phyloP scores from a whole-genome alignment of 2,797 vertebrate species.

The Tachyglossus aculeatus region DNA sequence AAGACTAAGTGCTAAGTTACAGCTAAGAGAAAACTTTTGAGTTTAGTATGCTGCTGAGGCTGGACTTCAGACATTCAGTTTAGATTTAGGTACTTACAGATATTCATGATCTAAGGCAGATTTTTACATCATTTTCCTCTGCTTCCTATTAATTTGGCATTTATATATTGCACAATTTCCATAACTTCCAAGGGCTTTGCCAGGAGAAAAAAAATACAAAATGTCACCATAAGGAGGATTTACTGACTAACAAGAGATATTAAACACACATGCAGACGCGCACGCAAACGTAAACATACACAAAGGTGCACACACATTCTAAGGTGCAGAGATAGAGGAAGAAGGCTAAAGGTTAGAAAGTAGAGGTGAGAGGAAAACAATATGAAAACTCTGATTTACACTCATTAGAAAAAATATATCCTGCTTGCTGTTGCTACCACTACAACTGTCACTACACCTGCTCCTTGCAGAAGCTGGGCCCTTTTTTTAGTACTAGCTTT shows the following conservation, averaged over 20 bases:
- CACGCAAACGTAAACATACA: no score
- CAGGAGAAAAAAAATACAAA: no score
- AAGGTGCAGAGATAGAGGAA: no score
- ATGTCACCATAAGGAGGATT: no score
- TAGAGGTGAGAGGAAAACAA: no score
- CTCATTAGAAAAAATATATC: neutral
- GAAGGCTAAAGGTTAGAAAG: no score
- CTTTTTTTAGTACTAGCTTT: neutral
- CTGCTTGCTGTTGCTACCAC: neutral
- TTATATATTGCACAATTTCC: neutral
- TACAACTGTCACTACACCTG: neutral
- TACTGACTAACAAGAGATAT: no score
- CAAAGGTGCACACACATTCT: no score
- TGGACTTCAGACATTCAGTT: neutral
- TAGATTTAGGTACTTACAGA: neutral
- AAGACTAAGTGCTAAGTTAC: neutral
- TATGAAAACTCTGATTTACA: neutral
- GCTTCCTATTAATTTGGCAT: neutral
- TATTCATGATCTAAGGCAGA: neutral
- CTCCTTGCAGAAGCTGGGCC: neutral
- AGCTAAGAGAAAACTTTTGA: neutral
- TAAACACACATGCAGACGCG: no score
- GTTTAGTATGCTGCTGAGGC: neutral
- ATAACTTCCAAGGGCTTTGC: no score
- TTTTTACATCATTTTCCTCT: neutral